A percentile compares a stretch with the other conserved stretches of the same genome.
phyloP scores from a whole-genome alignment of 2,888 invertebrate species.

The Synanthedon formicaeformis region DNA sequence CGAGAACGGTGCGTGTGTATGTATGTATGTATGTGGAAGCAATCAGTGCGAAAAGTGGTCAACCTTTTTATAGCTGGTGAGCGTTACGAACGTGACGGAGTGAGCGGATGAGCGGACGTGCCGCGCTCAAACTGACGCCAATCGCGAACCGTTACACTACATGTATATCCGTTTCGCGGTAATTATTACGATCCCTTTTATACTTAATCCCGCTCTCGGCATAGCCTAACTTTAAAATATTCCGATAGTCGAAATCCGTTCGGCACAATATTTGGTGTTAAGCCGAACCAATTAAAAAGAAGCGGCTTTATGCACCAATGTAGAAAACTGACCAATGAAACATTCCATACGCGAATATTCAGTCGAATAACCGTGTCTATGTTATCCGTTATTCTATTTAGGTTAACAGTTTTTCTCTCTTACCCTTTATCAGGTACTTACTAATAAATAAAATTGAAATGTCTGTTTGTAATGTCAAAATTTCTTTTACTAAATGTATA shows the following conservation, averaged over 20 bases:
- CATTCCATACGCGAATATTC: no score
- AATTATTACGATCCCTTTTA: no score
- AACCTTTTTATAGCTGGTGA: conserved; percentile 8
- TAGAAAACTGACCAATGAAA: no score
- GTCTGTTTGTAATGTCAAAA: no score
- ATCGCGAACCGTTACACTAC: background rate
- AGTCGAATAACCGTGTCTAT: no score
- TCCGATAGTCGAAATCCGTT: background rate
- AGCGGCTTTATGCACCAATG: no score
- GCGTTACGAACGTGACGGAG: conserved; percentile 2
- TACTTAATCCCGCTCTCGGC: background rate
- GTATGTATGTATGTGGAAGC: conserved; percentile 1
- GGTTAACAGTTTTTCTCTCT: no score
- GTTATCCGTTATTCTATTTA: no score
- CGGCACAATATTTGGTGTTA: background rate
- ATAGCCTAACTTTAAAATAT: background rate
- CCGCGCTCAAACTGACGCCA: background rate
- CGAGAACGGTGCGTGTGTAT: background rate
- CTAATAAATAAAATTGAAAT: no score
- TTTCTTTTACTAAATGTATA: no score
- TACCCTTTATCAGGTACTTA: no score
- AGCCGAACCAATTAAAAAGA: background rate
- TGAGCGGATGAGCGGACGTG: conserved; percentile 4
- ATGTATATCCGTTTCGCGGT: no score
- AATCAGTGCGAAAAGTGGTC: conserved; percentile 8